Conservation (phyloP, 2,797 vertebrate genomes). For the Channa striata region DNA sequence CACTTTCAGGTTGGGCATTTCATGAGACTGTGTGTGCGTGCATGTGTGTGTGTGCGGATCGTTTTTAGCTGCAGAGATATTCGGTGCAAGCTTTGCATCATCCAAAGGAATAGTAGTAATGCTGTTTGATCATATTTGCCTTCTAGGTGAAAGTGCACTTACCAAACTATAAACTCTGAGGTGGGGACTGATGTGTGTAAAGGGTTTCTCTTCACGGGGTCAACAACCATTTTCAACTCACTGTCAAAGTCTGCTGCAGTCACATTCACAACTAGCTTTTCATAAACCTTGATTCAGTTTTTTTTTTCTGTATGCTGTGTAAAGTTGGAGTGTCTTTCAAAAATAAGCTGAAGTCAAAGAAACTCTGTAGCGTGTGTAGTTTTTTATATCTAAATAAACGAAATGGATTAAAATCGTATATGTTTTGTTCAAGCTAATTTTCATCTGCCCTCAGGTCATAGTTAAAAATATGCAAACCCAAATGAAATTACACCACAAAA, state of each 20-base stretch:
- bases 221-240: slow-evolving; percentile 10
- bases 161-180: slow-evolving; percentile 14
- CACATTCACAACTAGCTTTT: slow-evolving; percentile 5
- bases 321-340: neutral
- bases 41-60: neutral
- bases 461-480: neutral
- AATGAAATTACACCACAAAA: neutral
- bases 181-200: slow-evolving; percentile 22
- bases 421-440: neutral
- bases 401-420: neutral
- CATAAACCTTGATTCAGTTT: neutral
- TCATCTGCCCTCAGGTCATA: neutral
- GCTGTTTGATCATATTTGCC: slow-evolving; percentile 44
- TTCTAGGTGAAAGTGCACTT: slow-evolving; percentile 39
- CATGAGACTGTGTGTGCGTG: neutral
- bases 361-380: neutral
- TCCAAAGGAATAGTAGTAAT: slow-evolving; percentile 13
- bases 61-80: slow-evolving; percentile 10
- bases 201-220: slow-evolving; percentile 14
- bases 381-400: neutral
- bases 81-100: slow-evolving; percentile 49
- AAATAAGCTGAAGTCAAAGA: neutral
- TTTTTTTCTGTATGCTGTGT: neutral
- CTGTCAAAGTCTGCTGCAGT: slow-evolving; percentile 9
- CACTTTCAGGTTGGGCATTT: slow-evolving; percentile 5